Base-by-base conservation (phyloP, 2,797 vertebrate genomes). In the Huso huso region DNA sequence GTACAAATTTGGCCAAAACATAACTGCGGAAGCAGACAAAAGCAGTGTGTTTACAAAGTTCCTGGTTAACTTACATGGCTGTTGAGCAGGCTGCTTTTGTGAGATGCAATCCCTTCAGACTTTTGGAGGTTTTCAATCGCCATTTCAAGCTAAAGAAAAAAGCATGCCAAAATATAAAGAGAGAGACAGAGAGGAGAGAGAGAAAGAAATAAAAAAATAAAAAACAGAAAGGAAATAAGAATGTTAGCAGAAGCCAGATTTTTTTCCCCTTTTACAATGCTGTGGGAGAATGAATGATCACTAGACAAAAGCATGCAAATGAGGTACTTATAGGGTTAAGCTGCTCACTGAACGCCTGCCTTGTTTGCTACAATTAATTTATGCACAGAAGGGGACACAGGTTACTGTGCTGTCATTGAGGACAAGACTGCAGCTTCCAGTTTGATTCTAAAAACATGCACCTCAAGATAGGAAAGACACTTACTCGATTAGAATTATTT, bases 61-160 rank as follows among this genome's bases (percentile, higher is more conserved):
- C 81, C 85, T 79, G 79, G 76, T 79, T 78, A 86, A 99, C 96
- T 98, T 97, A 99, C 96, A 95, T 98, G 96, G 90, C 96, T 98
- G 95, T 97, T 98, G 90, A 98, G 94, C 88, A 98, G 93, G 92
- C 91, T 95, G 93, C 93, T 97, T 94, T 98, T 99, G 94, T 98
- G 96, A 89, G 96, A 93, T 76, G 95, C 92, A 88, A 98, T 94
- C 89, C 96, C 96, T 91, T 98, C 95, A 87, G 90, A 95, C 94
- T 98, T 98, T 93, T 97, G 96, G 86, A 99, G 96, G 88, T 97
- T 97, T 93, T 98, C 95, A 93, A 98, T 98, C 93, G 94, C 95
- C 95, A 97, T 95, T 96, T 98, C 94, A 96, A 98, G 95, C 96
- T 98, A 95, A 84, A 91, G 90, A 84, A 82, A 89, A 78, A 84